Base-by-base conservation (phyloP, 2,888 invertebrate species). In the Athalia circularis region DNA sequence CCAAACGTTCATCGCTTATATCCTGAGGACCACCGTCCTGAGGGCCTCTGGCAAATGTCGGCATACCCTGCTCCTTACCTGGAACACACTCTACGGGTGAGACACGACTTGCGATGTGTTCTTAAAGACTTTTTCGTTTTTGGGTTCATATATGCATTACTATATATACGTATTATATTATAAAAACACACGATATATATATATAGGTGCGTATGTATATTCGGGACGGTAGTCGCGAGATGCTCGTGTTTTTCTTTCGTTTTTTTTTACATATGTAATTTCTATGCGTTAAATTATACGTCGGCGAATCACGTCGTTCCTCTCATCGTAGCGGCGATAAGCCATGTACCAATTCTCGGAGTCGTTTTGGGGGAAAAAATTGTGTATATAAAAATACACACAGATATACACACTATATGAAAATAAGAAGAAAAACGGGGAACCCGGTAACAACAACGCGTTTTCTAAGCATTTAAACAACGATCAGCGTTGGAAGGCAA, bases 1-100 rank as follows among this genome's bases (percentile, higher is more conserved):
- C 96, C 83, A 99, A 95, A 82, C 98, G 93, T 87, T 99, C 98
- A 88, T 99, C 98, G 48, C 96, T 96, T 85, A 95, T 94, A 84
- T 94, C 94, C 89, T 95, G 93, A 76, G 93, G 92, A 76, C 95
- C 95, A 82, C 89, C 87, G 80, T 90, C 90, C 83, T 90, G 89
- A 79, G 89, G 88, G 65, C 95, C 92, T 80, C 96, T 93, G 76
- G 95, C 95, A 89, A 96, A 96, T 50, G 95, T 94, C 77, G 96
- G 94, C 89, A 96, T 93, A 80, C 94, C 94, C 84, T 96, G 95
- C 90, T 97, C 97, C 93, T 96, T 96, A 90, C 96, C 96, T 93
- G 94, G 91, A 91, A 90, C 90, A 90, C 90, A 90, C 89, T 90
- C 90, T 90, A 89, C 88, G 86, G 88, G 90, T 90, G 86, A 90